These are phyloP conservation scores for Cyanoliseus patagonus DNA, from an alignment of 2,113 vertebrate genomes.

Conservation along the genomic window DNA sequence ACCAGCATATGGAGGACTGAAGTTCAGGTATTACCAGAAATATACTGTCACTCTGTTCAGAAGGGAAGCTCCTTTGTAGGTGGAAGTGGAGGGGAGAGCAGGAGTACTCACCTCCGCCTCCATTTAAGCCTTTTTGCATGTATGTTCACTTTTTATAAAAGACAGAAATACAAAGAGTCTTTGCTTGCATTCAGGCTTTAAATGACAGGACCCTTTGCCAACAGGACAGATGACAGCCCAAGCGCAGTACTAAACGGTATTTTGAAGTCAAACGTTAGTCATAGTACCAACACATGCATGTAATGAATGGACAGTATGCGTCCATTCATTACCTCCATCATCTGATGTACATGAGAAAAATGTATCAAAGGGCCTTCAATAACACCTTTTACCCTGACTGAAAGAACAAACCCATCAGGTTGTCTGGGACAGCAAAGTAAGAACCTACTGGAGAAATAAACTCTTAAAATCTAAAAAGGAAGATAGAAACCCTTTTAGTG, in stretches of 20 bases:
- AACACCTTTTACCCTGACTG: background rate
- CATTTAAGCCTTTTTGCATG: background rate
- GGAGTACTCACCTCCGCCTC: background rate
- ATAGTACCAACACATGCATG: background rate
- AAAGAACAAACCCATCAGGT: background rate
- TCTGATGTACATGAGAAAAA: background rate
- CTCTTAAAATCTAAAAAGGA: background rate
- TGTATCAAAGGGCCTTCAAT: background rate
- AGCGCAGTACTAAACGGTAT: background rate
- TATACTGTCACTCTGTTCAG: background rate
- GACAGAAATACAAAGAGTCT: background rate
- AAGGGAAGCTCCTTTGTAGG: background rate
- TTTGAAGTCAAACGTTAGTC: background rate
- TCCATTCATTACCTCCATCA: background rate
- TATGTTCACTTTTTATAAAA: background rate
- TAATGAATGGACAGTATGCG: background rate
- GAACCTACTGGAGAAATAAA: background rate
- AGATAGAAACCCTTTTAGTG: background rate
- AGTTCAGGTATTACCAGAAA: background rate
- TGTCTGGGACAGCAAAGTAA: background rate
- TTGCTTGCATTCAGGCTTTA: background rate
- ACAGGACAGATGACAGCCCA: background rate
- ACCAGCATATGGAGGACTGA: background rate
- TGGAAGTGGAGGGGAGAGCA: background rate
- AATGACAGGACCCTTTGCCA: background rate